Conservation (phyloP, 2,888 invertebrate species). For the Sicus ferrugineus region DNA sequence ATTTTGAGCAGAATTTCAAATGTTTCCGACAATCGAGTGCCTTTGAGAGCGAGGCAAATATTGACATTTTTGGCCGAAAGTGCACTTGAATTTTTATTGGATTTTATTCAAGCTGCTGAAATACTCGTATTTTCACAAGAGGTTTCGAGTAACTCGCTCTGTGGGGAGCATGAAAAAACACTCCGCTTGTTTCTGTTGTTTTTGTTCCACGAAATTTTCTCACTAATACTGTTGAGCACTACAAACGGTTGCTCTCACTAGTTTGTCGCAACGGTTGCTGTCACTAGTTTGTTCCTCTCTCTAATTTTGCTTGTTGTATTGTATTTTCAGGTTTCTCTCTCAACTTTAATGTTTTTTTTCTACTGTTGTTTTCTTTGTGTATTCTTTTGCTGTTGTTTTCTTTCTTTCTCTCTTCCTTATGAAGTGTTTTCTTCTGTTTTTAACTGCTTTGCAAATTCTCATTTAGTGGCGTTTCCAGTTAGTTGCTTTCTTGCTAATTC, state of each 20-base stretch:
- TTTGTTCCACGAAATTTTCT: no score
- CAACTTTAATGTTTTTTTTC: not conserved
- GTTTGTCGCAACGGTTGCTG: no score
- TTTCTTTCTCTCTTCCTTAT: not conserved
- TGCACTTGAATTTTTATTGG: conserved; percentile 16
- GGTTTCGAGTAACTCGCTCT: no score
- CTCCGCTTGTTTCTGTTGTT: no score
- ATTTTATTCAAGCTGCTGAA: conserved; percentile 16
- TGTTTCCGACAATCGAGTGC: conserved; percentile 8
- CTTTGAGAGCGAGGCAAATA: conserved; percentile 16
- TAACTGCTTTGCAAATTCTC: not conserved
- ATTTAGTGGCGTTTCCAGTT: not conserved
- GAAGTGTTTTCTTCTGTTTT: not conserved
- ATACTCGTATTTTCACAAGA: no score
- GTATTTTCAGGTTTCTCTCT: no score
- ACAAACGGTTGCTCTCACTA: no score
- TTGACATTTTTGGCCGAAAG: conserved; percentile 15
- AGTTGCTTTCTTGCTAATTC: not conserved
- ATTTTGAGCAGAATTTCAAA: conserved; percentile 13
- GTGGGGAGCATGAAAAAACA: no score
- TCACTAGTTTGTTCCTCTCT: no score
- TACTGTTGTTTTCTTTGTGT: not conserved
- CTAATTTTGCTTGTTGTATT: no score
- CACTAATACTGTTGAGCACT: no score
- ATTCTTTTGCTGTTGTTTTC: not conserved